A percentile compares a stretch with the other conserved stretches of the same genome.
Conservation (phyloP, 2,113 vertebrate genomes). For the Thamnophis sirtalis region DNA sequence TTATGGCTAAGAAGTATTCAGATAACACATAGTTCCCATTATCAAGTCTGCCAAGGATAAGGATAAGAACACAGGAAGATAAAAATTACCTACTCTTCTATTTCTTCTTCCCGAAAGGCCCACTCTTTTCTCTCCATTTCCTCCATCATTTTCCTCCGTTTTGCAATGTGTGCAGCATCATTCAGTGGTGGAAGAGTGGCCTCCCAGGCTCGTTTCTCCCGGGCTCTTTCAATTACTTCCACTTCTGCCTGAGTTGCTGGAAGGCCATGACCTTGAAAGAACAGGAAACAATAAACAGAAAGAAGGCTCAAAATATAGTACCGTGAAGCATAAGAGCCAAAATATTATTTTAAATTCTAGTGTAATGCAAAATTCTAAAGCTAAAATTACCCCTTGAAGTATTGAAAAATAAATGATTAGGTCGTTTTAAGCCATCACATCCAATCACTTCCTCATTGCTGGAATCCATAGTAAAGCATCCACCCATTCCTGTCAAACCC, state of each 20-base stretch:
- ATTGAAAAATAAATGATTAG: neutral
- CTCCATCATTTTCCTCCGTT: constrained; percentile 86
- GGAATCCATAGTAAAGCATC: neutral
- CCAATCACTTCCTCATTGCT: neutral
- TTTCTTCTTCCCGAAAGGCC: constrained; percentile 88
- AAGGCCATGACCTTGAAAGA: constrained; percentile 80
- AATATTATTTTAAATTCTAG: neutral
- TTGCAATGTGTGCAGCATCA: constrained; percentile 69
- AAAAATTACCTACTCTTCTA: constrained; percentile 77
- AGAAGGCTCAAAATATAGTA: neutral
- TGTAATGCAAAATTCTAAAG: neutral
- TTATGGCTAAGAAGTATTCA: neutral
- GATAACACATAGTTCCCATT: neutral
- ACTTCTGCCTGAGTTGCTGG: constrained; percentile 86
- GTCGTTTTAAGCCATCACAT: neutral
- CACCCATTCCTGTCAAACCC: neutral
- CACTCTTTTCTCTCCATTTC: constrained; percentile 89
- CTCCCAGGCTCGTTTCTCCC: constrained; percentile 84
- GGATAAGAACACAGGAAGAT: neutral
- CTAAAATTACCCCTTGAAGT: neutral
- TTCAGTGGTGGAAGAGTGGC: constrained; percentile 77
- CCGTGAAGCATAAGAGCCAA: neutral
- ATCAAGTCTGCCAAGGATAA: neutral
- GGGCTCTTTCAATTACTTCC: constrained; percentile 85
- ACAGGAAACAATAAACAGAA: constrained; percentile 3